Base-by-base conservation (phyloP, 1,140 invertebrate species). In the Drosophila sulfurigaster region DNA sequence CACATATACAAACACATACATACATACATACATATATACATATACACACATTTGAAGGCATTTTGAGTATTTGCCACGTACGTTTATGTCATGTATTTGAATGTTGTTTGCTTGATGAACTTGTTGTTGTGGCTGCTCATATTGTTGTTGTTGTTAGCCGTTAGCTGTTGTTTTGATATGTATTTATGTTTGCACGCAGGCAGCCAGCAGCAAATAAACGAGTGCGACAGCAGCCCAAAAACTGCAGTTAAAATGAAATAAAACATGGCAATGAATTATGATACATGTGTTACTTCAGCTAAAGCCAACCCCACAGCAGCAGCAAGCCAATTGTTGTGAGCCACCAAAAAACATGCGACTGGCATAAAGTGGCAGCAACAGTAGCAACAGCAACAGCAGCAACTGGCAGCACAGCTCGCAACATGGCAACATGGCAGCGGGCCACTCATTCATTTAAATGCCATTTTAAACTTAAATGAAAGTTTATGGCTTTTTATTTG, bases 381-480 rank as follows among this genome's bases (percentile, higher is more conserved):
- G 35, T 8, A 38, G 35, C 41, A 48, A 51, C 45, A 28, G 3
- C 20, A 20, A 20, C 20, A 20, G 20, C 3, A 25, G 25, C 30
- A 38, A 45, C 20, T 38, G 28, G 32, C 41, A 13, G 7, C 41
- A 41, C 28, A 65, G n/a, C 32, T 28, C 38, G 16, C 59, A 4
- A 46, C 58, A 13, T 56, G 60, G 69, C 78, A 32, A 35, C 28
- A 25, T 13, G 72, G 76, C 41, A 70, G 48, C 32, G 54, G 78
- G 75, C 51, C 74, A 88, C 88, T 91, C 88, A 91, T 91, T 91
- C 88, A 91, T 91, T 91, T 91, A 91, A 91, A 91, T 91, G 88
- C 83, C 88, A 91, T 91, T 91, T 91, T 91, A 91, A 91, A 91
- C 83, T 91, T 91, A 91, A 91, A 91, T 91, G 88, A 91, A 91